phyloP scores from a whole-genome alignment of 2,888 invertebrate genomes.

The Drosophila greeni region DNA sequence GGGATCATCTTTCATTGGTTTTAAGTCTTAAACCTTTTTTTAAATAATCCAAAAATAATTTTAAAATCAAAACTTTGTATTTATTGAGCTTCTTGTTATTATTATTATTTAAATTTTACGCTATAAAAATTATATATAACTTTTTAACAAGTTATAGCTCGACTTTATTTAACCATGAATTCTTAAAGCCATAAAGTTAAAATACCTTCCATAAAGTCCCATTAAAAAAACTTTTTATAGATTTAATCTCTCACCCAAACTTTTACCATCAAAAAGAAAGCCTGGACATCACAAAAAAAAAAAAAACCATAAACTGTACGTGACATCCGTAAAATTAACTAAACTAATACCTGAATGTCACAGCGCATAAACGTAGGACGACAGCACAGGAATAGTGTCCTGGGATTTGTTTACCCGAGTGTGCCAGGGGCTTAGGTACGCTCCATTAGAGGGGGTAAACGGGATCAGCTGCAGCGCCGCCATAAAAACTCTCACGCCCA shows the following conservation, averaged over 20 bases:
- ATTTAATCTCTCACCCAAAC: neutral
- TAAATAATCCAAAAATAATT: no score
- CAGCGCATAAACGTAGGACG: slow-evolving; percentile 20
- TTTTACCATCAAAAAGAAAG: no score
- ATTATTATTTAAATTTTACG: no score
- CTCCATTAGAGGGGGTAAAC: neutral
- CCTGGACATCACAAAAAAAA: neutral
- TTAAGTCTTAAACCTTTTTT: no score
- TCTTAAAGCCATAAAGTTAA: neutral
- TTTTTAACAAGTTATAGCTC: no score
- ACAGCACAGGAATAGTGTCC: slow-evolving; percentile 1
- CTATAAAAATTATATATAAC: no score
- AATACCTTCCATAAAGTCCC: neutral
- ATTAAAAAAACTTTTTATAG: neutral
- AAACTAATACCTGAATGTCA: slow-evolving; percentile 3
- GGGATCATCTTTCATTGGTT: no score
- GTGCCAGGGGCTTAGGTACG: slow-evolving; percentile 15
- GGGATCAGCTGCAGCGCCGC: slow-evolving; percentile 41
- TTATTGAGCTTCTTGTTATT: no score
- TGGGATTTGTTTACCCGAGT: slow-evolving; percentile 31
- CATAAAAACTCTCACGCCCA: slow-evolving; percentile 49
- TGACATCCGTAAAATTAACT: neutral
- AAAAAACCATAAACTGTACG: neutral
- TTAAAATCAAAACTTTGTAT: no score
- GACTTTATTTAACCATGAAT: neutral